These are phyloP conservation scores for Drosophila dunni DNA, from an alignment of 1,140 invertebrate species.

Conservation along the genomic window DNA sequence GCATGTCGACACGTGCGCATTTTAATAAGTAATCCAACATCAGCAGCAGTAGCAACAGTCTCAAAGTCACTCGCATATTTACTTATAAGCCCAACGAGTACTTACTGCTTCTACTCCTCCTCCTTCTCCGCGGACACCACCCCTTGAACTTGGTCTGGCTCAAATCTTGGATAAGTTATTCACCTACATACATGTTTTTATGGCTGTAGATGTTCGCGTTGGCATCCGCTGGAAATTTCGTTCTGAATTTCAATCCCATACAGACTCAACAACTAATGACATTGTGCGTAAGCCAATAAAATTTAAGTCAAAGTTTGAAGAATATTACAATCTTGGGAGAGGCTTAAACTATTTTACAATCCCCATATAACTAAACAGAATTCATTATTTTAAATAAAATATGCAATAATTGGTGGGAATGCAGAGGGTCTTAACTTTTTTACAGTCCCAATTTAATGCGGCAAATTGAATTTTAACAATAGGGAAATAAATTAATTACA, in stretches of 20 bases:
- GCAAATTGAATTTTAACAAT: no score
- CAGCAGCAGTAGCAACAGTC: slow-evolving; percentile 7
- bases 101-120: background rate
- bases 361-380: background rate
- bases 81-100: slow-evolving; percentile 25
- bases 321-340: background rate
- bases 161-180: slow-evolving; percentile 58
- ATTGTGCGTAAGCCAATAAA: slow-evolving; percentile 2
- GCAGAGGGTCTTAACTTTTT: no score
- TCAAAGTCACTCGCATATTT: slow-evolving; percentile 42
- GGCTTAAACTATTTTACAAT: background rate
- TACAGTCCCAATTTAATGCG: no score
- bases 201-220: slow-evolving; percentile 13
- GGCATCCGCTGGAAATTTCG: slow-evolving; percentile 18
- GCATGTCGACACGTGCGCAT: slow-evolving; percentile 76
- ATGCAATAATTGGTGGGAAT: no score
- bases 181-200: background rate
- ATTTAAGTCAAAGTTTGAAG: background rate
- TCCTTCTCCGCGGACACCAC: background rate
- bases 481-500: no score
- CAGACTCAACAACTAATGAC: slow-evolving; percentile 27
- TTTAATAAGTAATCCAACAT: slow-evolving; percentile 64
- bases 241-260: background rate
- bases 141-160: background rate
- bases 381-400: no score